A percentile compares a stretch with the other conserved stretches of the same genome.
phyloP scores from a whole-genome alignment of 1,140 invertebrate species.

The Zaprionus kolodkinae region DNA sequence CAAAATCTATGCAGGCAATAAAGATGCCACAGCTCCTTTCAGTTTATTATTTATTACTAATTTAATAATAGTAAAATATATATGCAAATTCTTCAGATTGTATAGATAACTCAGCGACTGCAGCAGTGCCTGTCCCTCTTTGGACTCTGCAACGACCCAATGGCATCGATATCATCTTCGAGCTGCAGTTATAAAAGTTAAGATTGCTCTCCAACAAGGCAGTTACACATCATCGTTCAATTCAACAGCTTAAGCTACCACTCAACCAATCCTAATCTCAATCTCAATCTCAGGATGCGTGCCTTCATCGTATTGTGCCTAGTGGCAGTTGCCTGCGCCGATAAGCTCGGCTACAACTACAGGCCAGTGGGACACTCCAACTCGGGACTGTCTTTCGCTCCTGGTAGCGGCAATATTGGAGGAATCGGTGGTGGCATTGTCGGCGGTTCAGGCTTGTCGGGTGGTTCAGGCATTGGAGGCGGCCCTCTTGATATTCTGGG shows the following conservation, averaged over 20 bases:
- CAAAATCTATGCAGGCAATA: slow-evolving; percentile 46
- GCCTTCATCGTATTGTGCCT: slow-evolving; percentile 63
- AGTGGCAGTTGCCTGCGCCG: slow-evolving; percentile 63
- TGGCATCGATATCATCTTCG: slow-evolving; percentile 35
- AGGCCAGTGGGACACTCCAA: slow-evolving; percentile 62
- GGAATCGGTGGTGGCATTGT: slow-evolving; percentile 1
- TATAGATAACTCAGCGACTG: slow-evolving; percentile 35
- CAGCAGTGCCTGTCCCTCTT: slow-evolving; percentile 21
- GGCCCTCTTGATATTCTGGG: slow-evolving; percentile 8
- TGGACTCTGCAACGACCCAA: slow-evolving; percentile 15
- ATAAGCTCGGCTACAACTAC: slow-evolving; percentile 75
- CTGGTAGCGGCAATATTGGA: slow-evolving; percentile 31
- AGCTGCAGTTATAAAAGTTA: slow-evolving; percentile 65
- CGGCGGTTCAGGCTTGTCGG: background rate
- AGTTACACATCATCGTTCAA: slow-evolving; percentile 57
- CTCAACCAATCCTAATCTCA: background rate
- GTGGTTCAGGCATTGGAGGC: slow-evolving; percentile 7
- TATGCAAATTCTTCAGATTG: slow-evolving; percentile 43
- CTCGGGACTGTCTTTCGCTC: slow-evolving; percentile 57
- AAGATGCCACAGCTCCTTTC: slow-evolving; percentile 54
- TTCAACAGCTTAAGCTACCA: slow-evolving; percentile 31
- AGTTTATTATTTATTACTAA: slow-evolving; percentile 63
- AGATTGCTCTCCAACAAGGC: slow-evolving; percentile 22
- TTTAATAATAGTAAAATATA: slow-evolving; percentile 48
- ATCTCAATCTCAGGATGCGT: slow-evolving; percentile 45